Evolutionary conservation across 2,797 vertebrate species (phyloP), one percentile per base, ranked within the genome.

Genomic region (Falco columbarius): DNA sequence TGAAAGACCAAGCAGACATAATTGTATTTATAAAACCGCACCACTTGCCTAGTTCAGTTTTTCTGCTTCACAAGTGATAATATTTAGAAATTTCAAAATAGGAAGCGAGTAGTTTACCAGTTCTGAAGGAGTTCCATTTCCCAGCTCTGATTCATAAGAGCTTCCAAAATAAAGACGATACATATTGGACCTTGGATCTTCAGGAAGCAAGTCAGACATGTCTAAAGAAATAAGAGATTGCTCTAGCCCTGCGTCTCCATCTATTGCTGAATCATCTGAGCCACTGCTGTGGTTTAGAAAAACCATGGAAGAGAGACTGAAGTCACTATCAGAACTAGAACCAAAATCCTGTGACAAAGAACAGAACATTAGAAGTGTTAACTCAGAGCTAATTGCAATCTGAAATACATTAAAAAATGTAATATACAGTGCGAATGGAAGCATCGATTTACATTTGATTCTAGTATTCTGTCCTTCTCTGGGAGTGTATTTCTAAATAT

Each of bases 131-230:
- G 98, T 98, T 68, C 98, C 98, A 95, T 99, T 99, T 94, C 98
- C 99, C 61, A 98, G 91, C 90, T 99, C 99, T 12, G 99, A 99
- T 93, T 99, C 99, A 3, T 98, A 99, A 26, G 99, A 99, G 94
- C 99, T 99, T 96, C 99, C 99, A 55, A 99, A 99, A 98, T 99
- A 99, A 61, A 99, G 98, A 51, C 99, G 99, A 98, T 99, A 99
- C 87, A 99, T 96, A 52, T 99, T 99, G 67, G 98, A 96, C 10
- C 91, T 97, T 61, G 98, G 97, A 62, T 98, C 98, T 66, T 99
- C 99, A n/a, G 97, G 97, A 84, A 98, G 98, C 65, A 98, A 95
- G 61, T 99, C 99, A 7, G 97, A 97, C 83, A 98, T 97, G 79
- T 99, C 99, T 70, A 99, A 96, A 67, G 98, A 98, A 89, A 98